These are phyloP conservation scores for Laothoe populi DNA, from an alignment of 2,888 invertebrate species.

Conservation along the genomic window DNA sequence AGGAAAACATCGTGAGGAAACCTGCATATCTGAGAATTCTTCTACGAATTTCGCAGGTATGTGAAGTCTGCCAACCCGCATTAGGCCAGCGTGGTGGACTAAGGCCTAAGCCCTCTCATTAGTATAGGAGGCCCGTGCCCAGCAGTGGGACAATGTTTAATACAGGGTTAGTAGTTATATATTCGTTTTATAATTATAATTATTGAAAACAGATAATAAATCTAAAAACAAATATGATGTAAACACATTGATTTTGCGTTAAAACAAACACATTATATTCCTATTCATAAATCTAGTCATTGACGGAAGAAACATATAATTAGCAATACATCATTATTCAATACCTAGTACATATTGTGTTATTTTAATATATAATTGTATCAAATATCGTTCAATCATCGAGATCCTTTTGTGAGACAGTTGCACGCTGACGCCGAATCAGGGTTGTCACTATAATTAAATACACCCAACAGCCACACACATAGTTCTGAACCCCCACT, in stretches of 20 bases:
- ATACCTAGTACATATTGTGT: constrained; percentile 15
- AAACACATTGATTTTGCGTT: background rate
- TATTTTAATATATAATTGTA: constrained; percentile 15
- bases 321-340: background rate
- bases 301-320: constrained; percentile 15
- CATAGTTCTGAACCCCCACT: background rate
- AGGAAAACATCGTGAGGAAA: too few relatives aligned
- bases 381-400: constrained; percentile 26
- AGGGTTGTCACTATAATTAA: constrained; percentile 6
- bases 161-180: too few relatives aligned
- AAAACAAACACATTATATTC: constrained; percentile 11
- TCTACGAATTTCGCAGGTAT: too few relatives aligned
- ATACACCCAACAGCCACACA: too few relatives aligned
- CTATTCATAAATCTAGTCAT: constrained; percentile 10
- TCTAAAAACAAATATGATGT: background rate
- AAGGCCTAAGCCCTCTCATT: too few relatives aligned
- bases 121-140: too few relatives aligned
- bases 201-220: too few relatives aligned
- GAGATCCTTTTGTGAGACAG: constrained; percentile 24
- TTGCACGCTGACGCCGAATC: constrained; percentile 1
- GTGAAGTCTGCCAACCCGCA: too few relatives aligned
- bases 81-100: too few relatives aligned
- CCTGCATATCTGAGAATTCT: too few relatives aligned
- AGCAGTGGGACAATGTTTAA: too few relatives aligned
- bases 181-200: too few relatives aligned